phyloP scores from a whole-genome alignment of 2,797 vertebrate species.

The Oreortyx pictus region DNA sequence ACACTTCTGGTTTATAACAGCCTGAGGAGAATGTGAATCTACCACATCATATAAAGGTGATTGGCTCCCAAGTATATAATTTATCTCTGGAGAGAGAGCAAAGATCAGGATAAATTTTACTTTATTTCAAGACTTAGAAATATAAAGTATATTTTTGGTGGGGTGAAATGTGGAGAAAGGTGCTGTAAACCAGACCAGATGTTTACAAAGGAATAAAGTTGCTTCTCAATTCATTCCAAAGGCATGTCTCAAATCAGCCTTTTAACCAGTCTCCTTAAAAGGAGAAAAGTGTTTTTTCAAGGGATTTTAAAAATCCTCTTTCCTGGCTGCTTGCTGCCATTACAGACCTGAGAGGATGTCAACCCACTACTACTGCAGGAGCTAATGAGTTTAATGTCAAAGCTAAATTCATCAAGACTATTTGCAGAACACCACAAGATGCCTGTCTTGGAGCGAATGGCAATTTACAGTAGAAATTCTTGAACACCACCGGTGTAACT shows the following conservation, averaged over 20 bases:
- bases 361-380: not conserved
- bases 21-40: not conserved
- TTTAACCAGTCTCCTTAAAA: not conserved
- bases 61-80: not conserved
- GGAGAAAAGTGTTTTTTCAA: not conserved
- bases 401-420: not conserved
- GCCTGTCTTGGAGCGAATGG: conserved; percentile 24
- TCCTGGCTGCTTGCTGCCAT: not conserved
- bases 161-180: not conserved
- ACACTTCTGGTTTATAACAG: not conserved
- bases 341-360: not conserved
- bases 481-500: conserved; percentile 6
- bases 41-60: not conserved
- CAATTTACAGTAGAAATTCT: conserved; percentile 22
- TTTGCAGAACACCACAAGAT: not conserved
- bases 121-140: not conserved
- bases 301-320: conserved; percentile 11
- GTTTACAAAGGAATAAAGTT: not conserved
- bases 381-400: not conserved
- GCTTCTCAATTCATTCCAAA: not conserved
- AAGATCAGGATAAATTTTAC: not conserved
- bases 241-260: not conserved
- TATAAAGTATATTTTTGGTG: not conserved
- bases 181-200: not conserved
- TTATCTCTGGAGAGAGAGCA: not conserved